Evolutionary conservation across 2,888 invertebrate genomes (phyloP), one percentile per base, ranked within the genome.

Genomic region (Neoitamus cyanurus): DNA sequence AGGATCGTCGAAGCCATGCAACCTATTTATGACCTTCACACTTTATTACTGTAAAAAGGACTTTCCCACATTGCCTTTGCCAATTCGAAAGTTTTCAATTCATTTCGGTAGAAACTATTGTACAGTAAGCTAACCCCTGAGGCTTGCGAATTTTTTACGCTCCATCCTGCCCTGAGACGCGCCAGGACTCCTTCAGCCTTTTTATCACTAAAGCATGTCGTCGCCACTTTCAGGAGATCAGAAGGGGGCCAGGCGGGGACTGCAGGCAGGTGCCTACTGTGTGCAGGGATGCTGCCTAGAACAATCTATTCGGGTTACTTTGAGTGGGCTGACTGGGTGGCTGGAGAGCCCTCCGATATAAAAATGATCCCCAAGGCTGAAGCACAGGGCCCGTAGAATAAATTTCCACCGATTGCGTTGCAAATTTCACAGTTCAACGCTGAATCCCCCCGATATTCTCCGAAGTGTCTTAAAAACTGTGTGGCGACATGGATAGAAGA

Each of bases 331-430:
- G 34, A 70, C 5, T 6, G 58, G 58, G 9, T 58, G 25, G 58
- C 13, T 37, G 34, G 0, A 58, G 31, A 70, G 34, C 69, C 30
- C 83, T 36, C 28, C 42, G 11, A 48, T 68, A 58, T 58, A 58
- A 68, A 73, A 83, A 73, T 31, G 42, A 37, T 30, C 30, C 70
- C 36, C 30, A 73, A 20, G 20, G 72, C 69, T 83, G 72, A 58
- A 48, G 72, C 48, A 80, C 48, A 80, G 37, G 37, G 46, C 58
- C 85, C 80, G 58, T 84, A 83, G 84, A 84, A 85, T 85, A 85
- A 85, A 85, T 85, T 85, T 84, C 48, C 82, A 82, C 72, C 72
- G 84, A 84, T 84, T 84, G 82, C 83, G 68, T 84, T 85, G 84
- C 85, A 84, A 84, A 83, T 85, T 85, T 80, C 73, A 82, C 80